These are phyloP conservation scores for Zaprionus obscuricornis DNA, from an alignment of 2,888 invertebrate genomes.

Conservation along the genomic window DNA sequence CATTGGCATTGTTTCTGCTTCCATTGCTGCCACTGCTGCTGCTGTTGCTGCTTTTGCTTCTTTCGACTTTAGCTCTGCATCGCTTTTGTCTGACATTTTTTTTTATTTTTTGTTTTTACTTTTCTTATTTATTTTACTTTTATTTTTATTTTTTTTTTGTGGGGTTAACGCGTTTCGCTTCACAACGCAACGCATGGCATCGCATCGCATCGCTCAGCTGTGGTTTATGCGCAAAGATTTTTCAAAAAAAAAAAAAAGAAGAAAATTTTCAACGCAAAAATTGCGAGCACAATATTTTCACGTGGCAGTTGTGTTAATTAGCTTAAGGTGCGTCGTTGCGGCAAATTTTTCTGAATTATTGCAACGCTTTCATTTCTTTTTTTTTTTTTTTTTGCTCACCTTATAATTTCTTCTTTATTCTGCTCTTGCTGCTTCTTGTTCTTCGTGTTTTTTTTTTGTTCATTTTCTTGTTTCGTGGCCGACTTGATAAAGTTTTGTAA, in stretches of 20 bases:
- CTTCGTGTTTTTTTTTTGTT: neutral
- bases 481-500: slow-evolving; percentile 41
- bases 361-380: slow-evolving; percentile 11
- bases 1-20: slow-evolving; percentile 50
- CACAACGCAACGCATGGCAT: no score
- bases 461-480: neutral
- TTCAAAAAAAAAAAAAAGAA: slow-evolving; percentile 43
- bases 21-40: neutral
- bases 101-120: no score
- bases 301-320: slow-evolving; percentile 48
- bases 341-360: slow-evolving; percentile 38
- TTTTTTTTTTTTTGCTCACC: neutral
- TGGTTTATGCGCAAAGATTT: slow-evolving; percentile 52
- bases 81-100: slow-evolving; percentile 13
- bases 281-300: slow-evolving; percentile 10
- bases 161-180: no score
- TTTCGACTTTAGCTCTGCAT: slow-evolving; percentile 20
- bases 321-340: slow-evolving; percentile 42
- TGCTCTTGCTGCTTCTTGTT: no score
- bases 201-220: slow-evolving; percentile 26
- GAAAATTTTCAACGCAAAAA: slow-evolving; percentile 16
- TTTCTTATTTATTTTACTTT: no score
- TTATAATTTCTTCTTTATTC: neutral
- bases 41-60: slow-evolving; percentile 1
- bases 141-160: slow-evolving; percentile 28